Base-by-base conservation (phyloP, 2,888 invertebrate genomes). In the Saturnia pavonia region DNA sequence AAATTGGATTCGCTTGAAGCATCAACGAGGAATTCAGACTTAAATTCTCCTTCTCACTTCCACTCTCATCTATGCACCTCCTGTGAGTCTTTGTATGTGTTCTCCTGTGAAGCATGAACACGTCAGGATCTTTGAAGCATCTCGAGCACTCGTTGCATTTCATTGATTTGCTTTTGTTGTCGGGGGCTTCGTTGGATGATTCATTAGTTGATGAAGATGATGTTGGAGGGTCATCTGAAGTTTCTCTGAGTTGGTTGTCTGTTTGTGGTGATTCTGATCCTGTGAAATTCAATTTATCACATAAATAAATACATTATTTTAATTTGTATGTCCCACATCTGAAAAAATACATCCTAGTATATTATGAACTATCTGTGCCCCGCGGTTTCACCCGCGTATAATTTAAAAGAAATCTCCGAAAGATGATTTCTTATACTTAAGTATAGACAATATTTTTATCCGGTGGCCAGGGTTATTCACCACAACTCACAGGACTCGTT, bases 111-210 rank as follows among this genome's bases (percentile, higher is more conserved):
- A 94, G 70, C 0, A 88, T 67, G 25, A 87, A 91, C 0, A 94
- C 93, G 51, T 94, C 93, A 0, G 94, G 93, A 40, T 94, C 93
- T 78, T 94, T 94, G 70, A 94, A 94, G 71, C 90, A 92, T 80
- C 90, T 92, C 0, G 89, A 85, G 69, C 93, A 94, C 68, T 91
- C 87, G 1, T 81, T 77, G 27, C 93, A 92, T 77, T 88, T 85
- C 74, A 80, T 91, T 0, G 91, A 86, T 0, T 79, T 74, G 0
- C 48, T 66, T 34, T 71, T 71, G 8, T 54, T 72, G 25, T 74
- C 57, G n/a, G 14, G 69, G 40, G 22, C 51, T 67, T n/a, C 69
- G 63, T 8, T 73, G 67, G 11, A 70, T 54, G 66, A 69, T 69
- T 70, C 68, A 65, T 25, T 67, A 70, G 45, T 71, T 69, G 42